phyloP scores from a whole-genome alignment of 1,140 invertebrate species.

The Semibalanus balanoides region DNA sequence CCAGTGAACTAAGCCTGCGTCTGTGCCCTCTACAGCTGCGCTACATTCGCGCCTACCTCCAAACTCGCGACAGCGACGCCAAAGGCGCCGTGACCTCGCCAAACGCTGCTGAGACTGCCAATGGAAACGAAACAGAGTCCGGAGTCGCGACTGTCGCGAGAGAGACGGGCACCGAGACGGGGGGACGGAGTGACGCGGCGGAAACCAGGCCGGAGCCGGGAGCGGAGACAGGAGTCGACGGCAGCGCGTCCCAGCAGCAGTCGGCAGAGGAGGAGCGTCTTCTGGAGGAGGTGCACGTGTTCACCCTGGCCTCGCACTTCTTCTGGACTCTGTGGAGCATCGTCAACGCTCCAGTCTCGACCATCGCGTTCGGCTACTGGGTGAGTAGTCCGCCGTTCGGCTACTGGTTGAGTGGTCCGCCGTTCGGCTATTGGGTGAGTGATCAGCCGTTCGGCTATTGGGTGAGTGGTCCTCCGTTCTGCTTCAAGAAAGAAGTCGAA shows the following conservation, averaged over 20 bases:
- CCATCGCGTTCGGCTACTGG: slow-evolving; percentile 90
- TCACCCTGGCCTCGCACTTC: slow-evolving; percentile 74
- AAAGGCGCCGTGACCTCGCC: too few relatives aligned
- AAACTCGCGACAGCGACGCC: neutral
- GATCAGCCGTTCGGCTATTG: neutral
- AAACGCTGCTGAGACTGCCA: too few relatives aligned
- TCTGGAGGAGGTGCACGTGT: slow-evolving; percentile 60
- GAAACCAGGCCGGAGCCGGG: too few relatives aligned
- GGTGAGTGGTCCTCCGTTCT: neutral
- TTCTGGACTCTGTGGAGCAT: slow-evolving; percentile 86
- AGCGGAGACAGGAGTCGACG: too few relatives aligned
- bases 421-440: neutral
- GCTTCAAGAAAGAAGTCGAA: neutral
- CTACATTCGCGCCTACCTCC: neutral
- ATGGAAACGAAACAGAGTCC: neutral
- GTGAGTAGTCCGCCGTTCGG: slow-evolving; percentile 39
- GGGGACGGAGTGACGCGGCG: too few relatives aligned
- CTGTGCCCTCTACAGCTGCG: neutral
- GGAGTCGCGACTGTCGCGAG: slow-evolving; percentile 4
- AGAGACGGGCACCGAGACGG: too few relatives aligned
- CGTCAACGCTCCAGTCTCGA: slow-evolving; percentile 68
- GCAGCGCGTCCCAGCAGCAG: too few relatives aligned
- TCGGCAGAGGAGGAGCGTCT: slow-evolving; percentile 31
- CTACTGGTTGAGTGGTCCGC: too few relatives aligned
- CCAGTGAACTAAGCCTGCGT: too few relatives aligned